Conservation (phyloP, 2,888 invertebrate genomes). For the Dasypolia templi region DNA sequence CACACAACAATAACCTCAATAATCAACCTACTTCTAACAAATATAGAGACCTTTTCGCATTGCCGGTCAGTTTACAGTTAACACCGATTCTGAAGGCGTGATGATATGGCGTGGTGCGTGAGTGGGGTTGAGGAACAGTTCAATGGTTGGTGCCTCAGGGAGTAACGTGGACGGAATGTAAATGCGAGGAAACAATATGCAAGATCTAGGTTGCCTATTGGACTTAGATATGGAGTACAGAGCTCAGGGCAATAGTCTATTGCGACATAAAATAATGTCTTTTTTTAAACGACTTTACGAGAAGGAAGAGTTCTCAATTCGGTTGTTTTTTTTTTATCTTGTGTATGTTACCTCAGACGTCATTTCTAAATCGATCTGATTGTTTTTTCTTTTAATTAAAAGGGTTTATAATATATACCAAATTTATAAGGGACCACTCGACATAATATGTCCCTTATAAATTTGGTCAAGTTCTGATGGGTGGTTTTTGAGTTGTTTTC, state of each 20-base stretch:
- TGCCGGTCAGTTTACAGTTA: slow-evolving; percentile 80
- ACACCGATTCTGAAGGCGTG: slow-evolving; percentile 74
- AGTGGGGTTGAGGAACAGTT: slow-evolving; percentile 69
- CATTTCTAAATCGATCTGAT: too few species aligned
- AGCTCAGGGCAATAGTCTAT: background rate
- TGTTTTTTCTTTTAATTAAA: too few species aligned
- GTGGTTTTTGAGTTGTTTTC: too few species aligned
- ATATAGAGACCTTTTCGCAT: slow-evolving; percentile 78
- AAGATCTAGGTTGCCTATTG: slow-evolving; percentile 27
- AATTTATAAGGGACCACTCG: too few species aligned
- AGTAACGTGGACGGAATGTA: slow-evolving; percentile 70
- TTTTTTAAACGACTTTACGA: too few species aligned
- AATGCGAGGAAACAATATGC: slow-evolving; percentile 29
- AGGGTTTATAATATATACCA: too few species aligned
- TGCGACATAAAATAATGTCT: too few species aligned
- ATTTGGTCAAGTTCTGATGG: too few species aligned
- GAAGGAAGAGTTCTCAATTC: too few species aligned
- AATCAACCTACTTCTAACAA: slow-evolving; percentile 75
- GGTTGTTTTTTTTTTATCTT: too few species aligned
- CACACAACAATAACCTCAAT: slow-evolving; percentile 74
- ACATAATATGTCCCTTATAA: too few species aligned
- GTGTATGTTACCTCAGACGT: too few species aligned
- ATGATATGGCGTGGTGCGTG: slow-evolving; percentile 79
- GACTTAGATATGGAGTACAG: background rate
- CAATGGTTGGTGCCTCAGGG: slow-evolving; percentile 68